Percentiles rank a stretch among this genome's conserved stretches.
phyloP scores from a whole-genome alignment of 2,797 vertebrate genomes.

The Acrocephalus scirpaceus region DNA sequence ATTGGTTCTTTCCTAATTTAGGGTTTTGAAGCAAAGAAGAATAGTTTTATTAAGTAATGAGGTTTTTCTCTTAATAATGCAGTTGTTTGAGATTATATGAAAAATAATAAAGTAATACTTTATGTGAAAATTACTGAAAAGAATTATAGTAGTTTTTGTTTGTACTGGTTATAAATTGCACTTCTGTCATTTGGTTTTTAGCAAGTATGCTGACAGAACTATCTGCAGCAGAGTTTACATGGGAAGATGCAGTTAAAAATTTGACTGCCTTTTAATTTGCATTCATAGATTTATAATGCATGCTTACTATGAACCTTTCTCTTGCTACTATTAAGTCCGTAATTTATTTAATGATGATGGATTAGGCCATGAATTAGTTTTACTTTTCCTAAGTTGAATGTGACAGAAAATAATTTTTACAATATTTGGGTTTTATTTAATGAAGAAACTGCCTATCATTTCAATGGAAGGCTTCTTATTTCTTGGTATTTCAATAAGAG shows the following conservation, averaged over 20 bases:
- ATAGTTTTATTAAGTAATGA: not conserved
- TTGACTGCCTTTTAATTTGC: not conserved
- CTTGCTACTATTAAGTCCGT: not conserved
- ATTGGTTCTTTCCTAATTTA: constrained; percentile 27
- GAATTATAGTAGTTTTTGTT: constrained; percentile 36
- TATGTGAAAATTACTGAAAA: constrained; percentile 36
- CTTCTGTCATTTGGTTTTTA: constrained; percentile 28
- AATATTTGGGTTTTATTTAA: not conserved
- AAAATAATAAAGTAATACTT: constrained; percentile 57
- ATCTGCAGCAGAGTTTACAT: not conserved
- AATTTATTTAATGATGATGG: constrained; percentile 2
- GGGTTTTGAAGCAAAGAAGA: constrained; percentile 30
- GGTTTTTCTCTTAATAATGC: not conserved
- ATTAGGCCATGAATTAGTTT: not conserved
- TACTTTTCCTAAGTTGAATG: not conserved
- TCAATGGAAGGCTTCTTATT: not conserved
- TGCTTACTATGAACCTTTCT: not conserved
- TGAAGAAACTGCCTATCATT: constrained; percentile 22
- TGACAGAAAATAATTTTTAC: not conserved
- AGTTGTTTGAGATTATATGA: not conserved
- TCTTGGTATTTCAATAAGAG: not conserved
- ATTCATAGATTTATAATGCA: not conserved
- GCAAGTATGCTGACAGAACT: constrained; percentile 2
- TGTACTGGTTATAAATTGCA: constrained; percentile 3
- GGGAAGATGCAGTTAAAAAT: not conserved